Conservation (phyloP, 2,888 invertebrate genomes). For the Helicoverpa assulta region DNA sequence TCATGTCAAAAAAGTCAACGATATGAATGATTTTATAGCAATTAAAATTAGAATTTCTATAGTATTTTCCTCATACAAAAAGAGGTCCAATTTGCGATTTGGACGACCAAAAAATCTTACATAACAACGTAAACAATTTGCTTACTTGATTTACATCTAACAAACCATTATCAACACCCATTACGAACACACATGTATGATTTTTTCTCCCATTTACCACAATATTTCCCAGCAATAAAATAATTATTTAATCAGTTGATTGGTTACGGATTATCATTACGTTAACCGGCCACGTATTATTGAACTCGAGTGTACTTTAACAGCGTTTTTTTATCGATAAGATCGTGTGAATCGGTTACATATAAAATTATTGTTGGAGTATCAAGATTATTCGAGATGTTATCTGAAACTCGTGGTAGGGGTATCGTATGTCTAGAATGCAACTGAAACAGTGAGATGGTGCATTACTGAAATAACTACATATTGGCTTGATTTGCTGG, state of each 20-base stretch:
- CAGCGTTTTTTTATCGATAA: slow-evolving; percentile 44
- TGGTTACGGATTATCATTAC: slow-evolving; percentile 48
- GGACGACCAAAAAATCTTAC: slow-evolving; percentile 5
- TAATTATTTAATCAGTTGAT: slow-evolving; percentile 63
- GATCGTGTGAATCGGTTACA: slow-evolving; percentile 57
- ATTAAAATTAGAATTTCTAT: slow-evolving; percentile 18
- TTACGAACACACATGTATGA: slow-evolving; percentile 35
- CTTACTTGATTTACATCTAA: slow-evolving; percentile 48
- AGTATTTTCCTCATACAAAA: slow-evolving; percentile 17
- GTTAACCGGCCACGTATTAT: slow-evolving; percentile 52
- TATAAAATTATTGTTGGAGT: slow-evolving; percentile 43
- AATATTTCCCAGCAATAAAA: slow-evolving; percentile 58
- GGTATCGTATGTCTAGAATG: slow-evolving; percentile 58
- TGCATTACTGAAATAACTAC: slow-evolving; percentile 74
- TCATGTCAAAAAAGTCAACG: too few species aligned
- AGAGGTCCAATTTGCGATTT: slow-evolving; percentile 14
- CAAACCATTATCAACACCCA: slow-evolving; percentile 46
- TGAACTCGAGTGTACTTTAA: slow-evolving; percentile 37
- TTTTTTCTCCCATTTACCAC: slow-evolving; percentile 46
- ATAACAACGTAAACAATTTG: slow-evolving; percentile 31
- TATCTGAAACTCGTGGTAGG: slow-evolving; percentile 41
- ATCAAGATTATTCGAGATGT: slow-evolving; percentile 30
- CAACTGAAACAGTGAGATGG: slow-evolving; percentile 66
- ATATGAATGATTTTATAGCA: background rate
- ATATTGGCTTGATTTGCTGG: slow-evolving; percentile 62